These are phyloP conservation scores for Andrena flavipes DNA, from an alignment of 2,888 invertebrate genomes.

Conservation along the genomic window DNA sequence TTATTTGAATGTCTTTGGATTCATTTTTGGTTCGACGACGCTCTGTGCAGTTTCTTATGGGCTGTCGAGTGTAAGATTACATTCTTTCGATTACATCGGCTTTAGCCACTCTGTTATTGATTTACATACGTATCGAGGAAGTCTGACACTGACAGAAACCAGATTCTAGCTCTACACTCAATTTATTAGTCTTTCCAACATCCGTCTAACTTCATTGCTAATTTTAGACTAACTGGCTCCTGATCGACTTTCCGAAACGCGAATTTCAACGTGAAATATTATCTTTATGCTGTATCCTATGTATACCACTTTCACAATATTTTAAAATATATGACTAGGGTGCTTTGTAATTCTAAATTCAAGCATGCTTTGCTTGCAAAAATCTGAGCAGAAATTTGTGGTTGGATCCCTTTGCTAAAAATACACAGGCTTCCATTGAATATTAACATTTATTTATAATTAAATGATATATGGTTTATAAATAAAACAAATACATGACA, in stretches of 20 bases:
- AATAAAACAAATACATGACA: too few relatives aligned
- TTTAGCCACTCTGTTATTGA: conserved; percentile 50
- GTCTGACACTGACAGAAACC: conserved; percentile 50
- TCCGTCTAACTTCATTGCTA: conserved; percentile 37
- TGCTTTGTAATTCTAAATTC: too few relatives aligned
- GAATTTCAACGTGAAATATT: conserved; percentile 2
- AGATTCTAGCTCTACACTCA: conserved; percentile 46
- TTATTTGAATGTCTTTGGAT: not conserved
- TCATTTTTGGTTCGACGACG: not conserved
- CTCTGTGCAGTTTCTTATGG: not conserved
- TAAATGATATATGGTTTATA: not conserved
- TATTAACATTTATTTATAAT: not conserved
- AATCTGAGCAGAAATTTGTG: too few relatives aligned
- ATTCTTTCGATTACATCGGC: conserved; percentile 43
- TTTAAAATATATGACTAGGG: not conserved
- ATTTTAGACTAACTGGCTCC: conserved; percentile 23
- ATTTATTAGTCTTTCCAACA: conserved; percentile 49
- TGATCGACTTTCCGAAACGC: not conserved
- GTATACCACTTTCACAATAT: not conserved
- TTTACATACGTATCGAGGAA: conserved; percentile 45
- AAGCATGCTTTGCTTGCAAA: too few relatives aligned
- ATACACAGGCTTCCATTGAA: not conserved
- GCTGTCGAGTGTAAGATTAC: conserved; percentile 31
- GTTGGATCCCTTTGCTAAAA: too few relatives aligned
- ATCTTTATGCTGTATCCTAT: too few relatives aligned